Percentiles rank a stretch among this genome's conserved stretches.
These are phyloP conservation scores for Otis tarda DNA, from an alignment of 2,113 vertebrate species.

Conservation along the genomic window DNA sequence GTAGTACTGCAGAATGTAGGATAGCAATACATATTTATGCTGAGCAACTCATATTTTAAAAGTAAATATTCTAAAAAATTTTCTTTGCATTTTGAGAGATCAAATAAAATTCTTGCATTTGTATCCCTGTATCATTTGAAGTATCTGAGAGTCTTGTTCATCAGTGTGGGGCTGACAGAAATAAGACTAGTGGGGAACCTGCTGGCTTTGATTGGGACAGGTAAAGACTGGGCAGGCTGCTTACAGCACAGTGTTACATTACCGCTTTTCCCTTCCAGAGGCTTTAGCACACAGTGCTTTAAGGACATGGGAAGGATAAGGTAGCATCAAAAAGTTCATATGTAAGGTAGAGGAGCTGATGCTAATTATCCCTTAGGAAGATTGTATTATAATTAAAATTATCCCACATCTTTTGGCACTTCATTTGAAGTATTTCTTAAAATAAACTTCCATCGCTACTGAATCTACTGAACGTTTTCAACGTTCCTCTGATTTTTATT, in stretches of 20 bases:
- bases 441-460: background rate
- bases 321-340: background rate
- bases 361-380: slow-evolving; percentile 3
- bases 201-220: background rate
- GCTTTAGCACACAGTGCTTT: background rate
- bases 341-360: background rate
- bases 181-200: background rate
- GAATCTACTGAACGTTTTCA: background rate
- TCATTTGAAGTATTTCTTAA: slow-evolving; percentile 22
- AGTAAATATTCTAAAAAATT: background rate
- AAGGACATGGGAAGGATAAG: background rate
- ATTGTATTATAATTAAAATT: background rate
- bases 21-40: background rate
- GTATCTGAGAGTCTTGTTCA: background rate
- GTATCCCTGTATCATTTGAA: background rate
- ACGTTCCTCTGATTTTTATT: background rate
- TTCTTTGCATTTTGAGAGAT: background rate
- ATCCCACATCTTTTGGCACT: background rate
- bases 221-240: background rate
- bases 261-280: background rate
- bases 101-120: background rate
- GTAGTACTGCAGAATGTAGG: background rate
- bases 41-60: background rate
- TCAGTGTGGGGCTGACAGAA: background rate
- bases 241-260: rapidly evolving